These are phyloP conservation scores for Catagonus wagneri DNA, from an alignment of 2,113 vertebrate genomes.

Conservation along the genomic window DNA sequence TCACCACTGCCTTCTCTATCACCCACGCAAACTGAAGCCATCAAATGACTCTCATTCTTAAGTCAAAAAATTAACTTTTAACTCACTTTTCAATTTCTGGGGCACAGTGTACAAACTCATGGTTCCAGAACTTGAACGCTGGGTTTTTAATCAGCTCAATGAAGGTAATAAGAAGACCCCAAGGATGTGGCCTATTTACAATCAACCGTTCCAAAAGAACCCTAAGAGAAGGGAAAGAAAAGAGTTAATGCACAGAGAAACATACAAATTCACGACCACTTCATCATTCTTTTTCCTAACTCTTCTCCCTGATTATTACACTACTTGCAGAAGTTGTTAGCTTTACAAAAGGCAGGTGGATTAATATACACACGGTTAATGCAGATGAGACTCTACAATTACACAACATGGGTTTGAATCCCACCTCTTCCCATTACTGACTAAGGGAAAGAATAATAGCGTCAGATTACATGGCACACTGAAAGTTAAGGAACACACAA, in stretches of 20 bases:
- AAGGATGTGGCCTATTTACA: slow-evolving; percentile 99
- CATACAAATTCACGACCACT: not conserved
- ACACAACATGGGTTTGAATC: not conserved
- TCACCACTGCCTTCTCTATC: not conserved
- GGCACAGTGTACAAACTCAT: slow-evolving; percentile 99
- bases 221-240: slow-evolving; percentile 83
- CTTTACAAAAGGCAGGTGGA: not conserved
- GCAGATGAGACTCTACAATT: not conserved
- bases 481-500: not conserved
- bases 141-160: slow-evolving; percentile 99
- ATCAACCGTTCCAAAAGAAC: slow-evolving; percentile 99
- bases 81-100: slow-evolving; percentile 99
- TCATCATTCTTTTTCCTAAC: not conserved
- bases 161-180: slow-evolving; percentile 99
- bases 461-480: not conserved
- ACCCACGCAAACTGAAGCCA: not conserved
- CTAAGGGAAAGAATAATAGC: not conserved
- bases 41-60: not conserved
- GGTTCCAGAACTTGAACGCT: slow-evolving; percentile 99
- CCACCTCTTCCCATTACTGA: not conserved
- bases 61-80: slow-evolving; percentile 33
- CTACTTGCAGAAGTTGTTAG: not conserved
- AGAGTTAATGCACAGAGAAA: not conserved
- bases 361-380: not conserved
- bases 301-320: not conserved